Evolutionary conservation across 2,888 invertebrate species (phyloP), one percentile per base, ranked within the genome.

Genomic region (Erebia ligea): DNA sequence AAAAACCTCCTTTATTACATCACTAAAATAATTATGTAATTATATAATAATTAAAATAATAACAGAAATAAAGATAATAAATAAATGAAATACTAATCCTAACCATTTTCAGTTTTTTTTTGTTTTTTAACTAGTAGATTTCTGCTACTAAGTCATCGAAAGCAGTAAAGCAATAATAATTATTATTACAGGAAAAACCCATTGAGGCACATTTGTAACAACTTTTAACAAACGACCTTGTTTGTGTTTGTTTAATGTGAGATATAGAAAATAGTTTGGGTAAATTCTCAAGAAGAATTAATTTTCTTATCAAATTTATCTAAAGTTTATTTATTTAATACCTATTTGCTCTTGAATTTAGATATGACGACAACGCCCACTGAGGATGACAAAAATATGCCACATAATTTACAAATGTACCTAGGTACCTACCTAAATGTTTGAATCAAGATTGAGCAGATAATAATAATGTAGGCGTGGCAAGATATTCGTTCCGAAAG

Each of bases 331-430:
- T 56, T 42, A 19, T 34, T 57, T 45, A 66, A 62, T 59, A 34
- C 34, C 34, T 34, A 69, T 72, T 67, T 63, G 25, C 45, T 67
- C 56, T 61, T 34, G 52, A 59, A 19, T 63, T 62, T 68, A 56
- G 64, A 57, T 56, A 67, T 56, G 42, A 54, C 10, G 42, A 54
- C 64, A 70, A 73, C 70, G 61, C 70, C 70, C 68, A 67, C 61
- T 45, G 34, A 45, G 48, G 57, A 57, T 62, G 45, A 56, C 61
- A 54, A 64, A 63, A 57, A 21, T 62, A 52, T 54, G 40, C 54
- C 34, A 54, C 17, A 34, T 10, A 56, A 21, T 17, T 40, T 17
- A 59, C 10, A 40, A 59, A 42, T 40, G 40, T 59, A 62, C 45
- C 9, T 48, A 25, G 4, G 21, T 15, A n/a, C 25, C 21, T 13